These are phyloP conservation scores for Toxotes jaculatrix DNA, from an alignment of 2,113 vertebrate genomes.

Conservation along the genomic window DNA sequence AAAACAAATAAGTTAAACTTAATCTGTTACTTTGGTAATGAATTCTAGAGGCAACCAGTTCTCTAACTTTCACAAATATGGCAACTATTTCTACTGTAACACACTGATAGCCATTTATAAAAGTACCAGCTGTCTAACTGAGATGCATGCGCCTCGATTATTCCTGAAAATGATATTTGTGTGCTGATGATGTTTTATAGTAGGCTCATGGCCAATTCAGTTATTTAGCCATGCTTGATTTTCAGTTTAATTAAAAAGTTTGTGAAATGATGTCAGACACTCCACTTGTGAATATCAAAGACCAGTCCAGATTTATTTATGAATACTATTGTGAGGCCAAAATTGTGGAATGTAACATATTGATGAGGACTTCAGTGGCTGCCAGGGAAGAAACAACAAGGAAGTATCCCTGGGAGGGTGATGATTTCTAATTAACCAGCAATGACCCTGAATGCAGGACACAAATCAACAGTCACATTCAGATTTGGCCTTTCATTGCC, in stretches of 20 bases:
- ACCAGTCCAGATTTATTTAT: conserved; percentile 3
- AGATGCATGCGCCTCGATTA: neutral
- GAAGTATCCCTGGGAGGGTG: neutral
- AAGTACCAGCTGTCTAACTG: neutral
- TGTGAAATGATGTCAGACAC: neutral
- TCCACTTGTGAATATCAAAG: conserved; percentile 3
- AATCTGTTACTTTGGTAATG: conserved; percentile 9
- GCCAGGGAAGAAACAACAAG: conserved; percentile 7
- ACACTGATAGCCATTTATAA: neutral
- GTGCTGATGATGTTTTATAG: neutral
- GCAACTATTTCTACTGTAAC: neutral
- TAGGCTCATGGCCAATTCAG: neutral
- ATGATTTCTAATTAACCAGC: conserved; percentile 50
- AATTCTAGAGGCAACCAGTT: neutral
- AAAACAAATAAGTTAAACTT: neutral
- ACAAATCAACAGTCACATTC: conserved; percentile 39
- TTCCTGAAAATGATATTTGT: neutral
- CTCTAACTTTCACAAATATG: conserved; percentile 10
- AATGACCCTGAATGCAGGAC: conserved; percentile 21
- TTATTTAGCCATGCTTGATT: neutral
- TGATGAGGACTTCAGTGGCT: conserved; percentile 11
- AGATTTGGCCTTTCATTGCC: conserved; percentile 47
- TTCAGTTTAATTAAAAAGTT: neutral
- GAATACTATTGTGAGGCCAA: neutral
- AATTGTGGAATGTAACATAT: neutral